phyloP scores from a whole-genome alignment of 2,113 vertebrate species.

The Conger conger region DNA sequence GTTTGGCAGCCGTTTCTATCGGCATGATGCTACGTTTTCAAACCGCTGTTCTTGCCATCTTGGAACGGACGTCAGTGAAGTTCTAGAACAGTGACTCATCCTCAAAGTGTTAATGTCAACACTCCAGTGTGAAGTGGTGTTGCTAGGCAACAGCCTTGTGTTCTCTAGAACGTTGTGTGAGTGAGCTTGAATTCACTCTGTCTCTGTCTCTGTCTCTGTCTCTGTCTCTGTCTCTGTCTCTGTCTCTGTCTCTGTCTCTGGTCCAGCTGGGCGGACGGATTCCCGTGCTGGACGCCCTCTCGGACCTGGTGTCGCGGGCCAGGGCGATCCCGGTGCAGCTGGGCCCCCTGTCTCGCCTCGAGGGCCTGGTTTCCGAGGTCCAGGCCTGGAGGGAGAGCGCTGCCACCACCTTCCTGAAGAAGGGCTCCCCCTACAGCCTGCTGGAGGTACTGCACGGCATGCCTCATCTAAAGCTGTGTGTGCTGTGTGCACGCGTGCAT shows the following conservation, averaged over 20 bases:
- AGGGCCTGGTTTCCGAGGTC: constrained; percentile 82
- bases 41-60: too few species aligned
- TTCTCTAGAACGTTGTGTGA: neutral
- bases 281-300: constrained; percentile 82
- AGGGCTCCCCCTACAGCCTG: constrained; percentile 83
- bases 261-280: constrained; percentile 83
- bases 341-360: constrained; percentile 80
- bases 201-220: neutral
- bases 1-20: too few species aligned
- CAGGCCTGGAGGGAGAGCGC: constrained; percentile 92
- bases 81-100: too few species aligned
- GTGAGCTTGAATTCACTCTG: neutral
- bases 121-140: too few species aligned
- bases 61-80: too few species aligned
- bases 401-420: constrained; percentile 83
- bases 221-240: neutral
- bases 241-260: neutral
- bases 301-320: constrained; percentile 82
- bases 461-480: neutral
- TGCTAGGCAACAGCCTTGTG: neutral
- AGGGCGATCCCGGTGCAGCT: constrained; percentile 84
- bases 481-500: too few species aligned
- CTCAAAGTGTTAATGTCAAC: too few species aligned
- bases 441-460: constrained; percentile 80
- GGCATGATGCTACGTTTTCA: too few species aligned